These are phyloP conservation scores for Kryptopterus vitreolus DNA, from an alignment of 2,797 vertebrate genomes.

Conservation along the genomic window DNA sequence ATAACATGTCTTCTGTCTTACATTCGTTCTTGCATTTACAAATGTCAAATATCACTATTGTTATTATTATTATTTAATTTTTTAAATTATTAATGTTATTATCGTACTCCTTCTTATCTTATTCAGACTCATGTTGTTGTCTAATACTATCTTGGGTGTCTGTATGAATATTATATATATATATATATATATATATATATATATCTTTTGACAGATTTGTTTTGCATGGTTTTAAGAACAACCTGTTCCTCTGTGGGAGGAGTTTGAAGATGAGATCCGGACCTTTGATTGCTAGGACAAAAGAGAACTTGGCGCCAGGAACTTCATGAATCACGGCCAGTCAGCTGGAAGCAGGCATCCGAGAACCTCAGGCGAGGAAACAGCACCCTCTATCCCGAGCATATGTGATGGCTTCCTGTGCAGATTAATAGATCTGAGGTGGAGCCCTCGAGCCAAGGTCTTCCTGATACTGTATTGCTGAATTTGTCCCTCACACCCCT, in stretches of 20 bases:
- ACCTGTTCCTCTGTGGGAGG: conserved; percentile 18
- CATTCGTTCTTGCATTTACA: no score
- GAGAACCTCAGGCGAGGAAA: conserved; percentile 42
- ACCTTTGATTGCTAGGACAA: conserved; percentile 6
- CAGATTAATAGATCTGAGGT: conserved; percentile 26
- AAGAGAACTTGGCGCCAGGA: conserved; percentile 15
- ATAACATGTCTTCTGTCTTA: no score
- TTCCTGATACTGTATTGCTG: not conserved
- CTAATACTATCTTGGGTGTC: no score
- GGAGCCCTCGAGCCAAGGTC: conserved; percentile 6
- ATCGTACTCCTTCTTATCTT: no score
- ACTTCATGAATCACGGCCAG: conserved; percentile 28
- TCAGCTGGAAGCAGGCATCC: conserved; percentile 14
- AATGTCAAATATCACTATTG: no score
- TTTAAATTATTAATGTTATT: no score
- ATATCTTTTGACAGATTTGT: no score
- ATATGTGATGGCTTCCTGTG: conserved; percentile 6
- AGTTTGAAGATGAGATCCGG: not conserved
- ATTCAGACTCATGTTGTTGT: no score
- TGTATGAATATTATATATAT: no score
- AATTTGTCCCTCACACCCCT: not conserved
- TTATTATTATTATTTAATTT: no score
- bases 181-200: no score
- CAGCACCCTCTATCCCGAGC: conserved; percentile 50
- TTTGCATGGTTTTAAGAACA: conserved; percentile 10